These are phyloP conservation scores for Cremastinae sp. DNA, from an alignment of 2,888 invertebrate species.

Conservation along the genomic window DNA sequence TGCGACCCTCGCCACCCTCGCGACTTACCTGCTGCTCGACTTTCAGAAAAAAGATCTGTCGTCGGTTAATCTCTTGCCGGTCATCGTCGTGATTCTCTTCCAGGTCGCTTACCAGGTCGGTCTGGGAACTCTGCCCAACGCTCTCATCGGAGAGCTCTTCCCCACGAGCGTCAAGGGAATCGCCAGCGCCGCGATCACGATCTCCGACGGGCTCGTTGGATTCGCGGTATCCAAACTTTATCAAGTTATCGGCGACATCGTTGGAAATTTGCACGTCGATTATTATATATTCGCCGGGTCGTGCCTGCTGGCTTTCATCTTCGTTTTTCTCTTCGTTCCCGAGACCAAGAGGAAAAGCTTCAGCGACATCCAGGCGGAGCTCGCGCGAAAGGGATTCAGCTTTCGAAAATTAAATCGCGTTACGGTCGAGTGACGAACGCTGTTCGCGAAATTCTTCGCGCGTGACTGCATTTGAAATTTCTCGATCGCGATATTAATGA, in stretches of 20 bases:
- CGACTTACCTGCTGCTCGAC: constrained; percentile 70
- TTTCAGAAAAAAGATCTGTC: constrained; percentile 66
- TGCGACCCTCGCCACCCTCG: constrained; percentile 70
- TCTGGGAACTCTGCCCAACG: constrained; percentile 76
- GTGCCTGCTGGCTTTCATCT: constrained; percentile 72
- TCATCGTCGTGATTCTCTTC: constrained; percentile 73
- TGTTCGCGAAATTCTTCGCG: too few species aligned
- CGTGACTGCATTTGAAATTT: too few species aligned
- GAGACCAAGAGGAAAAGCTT: constrained; percentile 77
- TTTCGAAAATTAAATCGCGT: constrained; percentile 28
- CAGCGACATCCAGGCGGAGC: constrained; percentile 73
- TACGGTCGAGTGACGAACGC: too few species aligned
- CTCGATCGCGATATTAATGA: too few species aligned
- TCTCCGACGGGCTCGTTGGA: constrained; percentile 75
- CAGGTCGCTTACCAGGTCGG: constrained; percentile 76
- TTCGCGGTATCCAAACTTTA: constrained; percentile 76
- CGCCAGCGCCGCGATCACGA: constrained; percentile 74
- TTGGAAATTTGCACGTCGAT: constrained; percentile 67
- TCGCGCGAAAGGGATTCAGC: constrained; percentile 57
- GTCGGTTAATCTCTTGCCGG: constrained; percentile 71
- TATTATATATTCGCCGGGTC: constrained; percentile 75
- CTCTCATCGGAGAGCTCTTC: constrained; percentile 76
- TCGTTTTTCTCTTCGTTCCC: constrained; percentile 72
- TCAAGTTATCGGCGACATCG: constrained; percentile 69
- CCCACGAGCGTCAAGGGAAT: constrained; percentile 75